A percentile compares a stretch with the other conserved stretches of the same genome.
These are phyloP conservation scores for Epinephelus cyanopodus DNA, from an alignment of 2,113 vertebrate species.

Conservation along the genomic window DNA sequence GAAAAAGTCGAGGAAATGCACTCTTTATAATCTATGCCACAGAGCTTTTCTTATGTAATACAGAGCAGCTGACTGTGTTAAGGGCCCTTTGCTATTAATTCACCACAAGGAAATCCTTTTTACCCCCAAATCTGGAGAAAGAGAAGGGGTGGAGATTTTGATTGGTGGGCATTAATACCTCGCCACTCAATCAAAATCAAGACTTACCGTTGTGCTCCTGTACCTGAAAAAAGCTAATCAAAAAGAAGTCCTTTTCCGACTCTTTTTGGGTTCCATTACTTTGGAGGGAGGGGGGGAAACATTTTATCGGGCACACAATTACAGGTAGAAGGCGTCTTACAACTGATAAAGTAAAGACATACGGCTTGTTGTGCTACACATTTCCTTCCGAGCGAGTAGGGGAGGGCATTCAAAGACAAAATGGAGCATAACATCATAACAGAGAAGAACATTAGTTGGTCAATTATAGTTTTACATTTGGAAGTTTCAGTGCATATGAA, in stretches of 20 bases:
- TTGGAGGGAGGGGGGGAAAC: constrained; percentile 39
- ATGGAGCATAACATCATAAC: constrained; percentile 81
- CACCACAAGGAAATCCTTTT: constrained; percentile 46
- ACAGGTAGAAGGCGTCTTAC: constrained; percentile 67
- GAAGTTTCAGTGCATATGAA: constrained; percentile 75
- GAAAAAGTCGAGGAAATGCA: constrained; percentile 39
- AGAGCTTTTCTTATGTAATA: constrained; percentile 43
- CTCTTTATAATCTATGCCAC: constrained; percentile 60
- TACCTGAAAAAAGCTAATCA: constrained; percentile 76
- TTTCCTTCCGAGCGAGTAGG: constrained; percentile 82
- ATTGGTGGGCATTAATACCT: constrained; percentile 71
- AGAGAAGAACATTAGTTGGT: constrained; percentile 81
- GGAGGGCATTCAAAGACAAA: constrained; percentile 82
- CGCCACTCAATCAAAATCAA: constrained; percentile 82
- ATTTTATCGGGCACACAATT: constrained; percentile 71
- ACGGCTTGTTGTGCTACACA: constrained; percentile 81
- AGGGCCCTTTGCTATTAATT: constrained; percentile 41
- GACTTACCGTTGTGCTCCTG: constrained; percentile 85
- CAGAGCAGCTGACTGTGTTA: constrained; percentile 46
- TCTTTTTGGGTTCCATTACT: constrained; percentile 57
- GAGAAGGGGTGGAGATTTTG: constrained; percentile 69
- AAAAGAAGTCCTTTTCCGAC: constrained; percentile 52
- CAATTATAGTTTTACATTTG: constrained; percentile 78
- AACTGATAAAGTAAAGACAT: constrained; percentile 77
- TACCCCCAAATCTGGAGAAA: constrained; percentile 48